Evolutionary conservation across 1,140 invertebrate genomes (phyloP), one percentile per base, ranked within the genome.

Genomic region (Meloidogyne floridensis): DNA sequence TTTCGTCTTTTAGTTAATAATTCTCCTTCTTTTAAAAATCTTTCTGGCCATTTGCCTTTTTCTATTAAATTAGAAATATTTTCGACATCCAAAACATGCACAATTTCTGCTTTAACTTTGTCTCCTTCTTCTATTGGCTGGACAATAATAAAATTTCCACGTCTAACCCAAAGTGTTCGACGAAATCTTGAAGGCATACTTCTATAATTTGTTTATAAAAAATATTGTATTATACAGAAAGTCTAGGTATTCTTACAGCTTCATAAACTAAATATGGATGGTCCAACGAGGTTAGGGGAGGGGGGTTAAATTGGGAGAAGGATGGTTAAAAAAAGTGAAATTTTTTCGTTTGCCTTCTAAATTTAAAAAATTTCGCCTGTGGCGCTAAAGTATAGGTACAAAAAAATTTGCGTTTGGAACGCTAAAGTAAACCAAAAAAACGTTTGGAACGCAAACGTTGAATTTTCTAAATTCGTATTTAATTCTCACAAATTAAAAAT

Each of bases 101-200:
- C 56, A 53, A 85, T 82, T 79, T 85, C 84, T 18, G 84, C 84
- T 18, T 76, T 76, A 32, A 85, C 84, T 75, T 86, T 85, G 42
- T 85, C 84, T 4, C 84, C 84, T 75, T 85, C 84, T 71, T 85
- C 84, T 32, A 85, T 85, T 51, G 84, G 74, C 43, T 85, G 70
- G 32, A 84, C 54, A 56, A 85, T 72, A 32, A 85, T 84, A 72
- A 82, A 85, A 70, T 77, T 77, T 13, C 84, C 84, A 9, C 84
- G 79, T 71, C 80, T 73, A 54, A 86, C 80, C 84, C 84, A 85
- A 1, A 85, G 47, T 7, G 80, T 86, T 42, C 78, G 73, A 8
- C 84, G 72, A 54, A 85, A 85, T 51, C 74, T 86, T 10, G 84
- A 70, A 9, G 84, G 84, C 84, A 85, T 85, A 32, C 83, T 84